A percentile compares a stretch with the other conserved stretches of the same genome.
phyloP scores from a whole-genome alignment of 1,140 invertebrate species.

The Cherax destructor region DNA sequence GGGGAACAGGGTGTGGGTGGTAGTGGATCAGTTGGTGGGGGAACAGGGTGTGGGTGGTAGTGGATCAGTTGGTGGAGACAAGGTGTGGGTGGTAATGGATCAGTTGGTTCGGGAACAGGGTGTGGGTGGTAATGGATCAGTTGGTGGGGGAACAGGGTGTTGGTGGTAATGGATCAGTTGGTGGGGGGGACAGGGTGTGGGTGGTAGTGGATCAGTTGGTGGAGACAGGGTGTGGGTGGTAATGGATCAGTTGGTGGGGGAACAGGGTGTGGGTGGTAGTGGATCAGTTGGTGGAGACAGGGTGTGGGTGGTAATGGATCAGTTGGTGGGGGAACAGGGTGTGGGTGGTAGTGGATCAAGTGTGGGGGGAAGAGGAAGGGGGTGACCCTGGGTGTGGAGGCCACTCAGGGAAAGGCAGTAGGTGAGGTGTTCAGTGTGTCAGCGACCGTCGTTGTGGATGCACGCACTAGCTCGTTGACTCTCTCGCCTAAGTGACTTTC shows the following conservation, averaged over 20 bases:
- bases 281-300: background rate
- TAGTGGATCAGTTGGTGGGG: too few relatives aligned
- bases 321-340: background rate
- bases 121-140: too few relatives aligned
- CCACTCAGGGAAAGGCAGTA: constrained; percentile 9
- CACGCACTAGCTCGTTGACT: background rate
- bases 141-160: background rate
- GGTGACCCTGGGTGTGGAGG: constrained; percentile 11
- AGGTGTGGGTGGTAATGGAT: too few relatives aligned
- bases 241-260: background rate
- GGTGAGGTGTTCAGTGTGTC: constrained; percentile 3
- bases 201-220: background rate
- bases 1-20: too few relatives aligned
- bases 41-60: too few relatives aligned
- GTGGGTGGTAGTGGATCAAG: background rate
- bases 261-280: background rate
- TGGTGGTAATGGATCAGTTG: background rate
- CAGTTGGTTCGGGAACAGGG: too few relatives aligned
- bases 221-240: background rate
- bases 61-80: too few relatives aligned
- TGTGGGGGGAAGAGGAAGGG: background rate
- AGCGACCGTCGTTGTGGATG: background rate
- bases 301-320: too few relatives aligned
- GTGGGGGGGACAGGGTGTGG: background rate
- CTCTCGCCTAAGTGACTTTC: background rate